Conservation (phyloP, 2,888 invertebrate species). For the Psylliodes chrysocephalus region DNA sequence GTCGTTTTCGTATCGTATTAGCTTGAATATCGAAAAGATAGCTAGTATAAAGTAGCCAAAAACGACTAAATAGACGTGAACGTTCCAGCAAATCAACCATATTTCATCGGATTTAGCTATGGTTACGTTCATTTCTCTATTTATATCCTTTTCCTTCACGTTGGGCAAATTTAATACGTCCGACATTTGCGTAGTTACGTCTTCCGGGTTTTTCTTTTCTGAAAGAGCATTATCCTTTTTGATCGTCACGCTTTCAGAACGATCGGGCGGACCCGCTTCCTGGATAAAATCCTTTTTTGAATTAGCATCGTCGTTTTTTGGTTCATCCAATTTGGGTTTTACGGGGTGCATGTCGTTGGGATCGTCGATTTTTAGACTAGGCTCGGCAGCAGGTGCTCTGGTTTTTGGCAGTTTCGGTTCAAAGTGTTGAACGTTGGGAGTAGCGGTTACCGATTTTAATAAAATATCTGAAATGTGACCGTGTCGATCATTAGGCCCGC, state of each 20-base stretch:
- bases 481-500: slow-evolving; percentile 86
- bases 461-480: slow-evolving; percentile 84
- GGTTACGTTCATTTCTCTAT: slow-evolving; percentile 54
- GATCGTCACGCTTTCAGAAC: slow-evolving; percentile 59
- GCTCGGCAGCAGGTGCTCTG: slow-evolving; percentile 52
- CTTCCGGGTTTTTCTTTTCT: slow-evolving; percentile 49
- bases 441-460: slow-evolving; percentile 73
- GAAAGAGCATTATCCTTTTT: slow-evolving; percentile 54
- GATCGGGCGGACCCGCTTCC: slow-evolving; percentile 50
- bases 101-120: slow-evolving; percentile 65
- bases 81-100: slow-evolving; percentile 90
- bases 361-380: slow-evolving; percentile 53
- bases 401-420: slow-evolving; percentile 56
- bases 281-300: slow-evolving; percentile 49
- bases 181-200: slow-evolving; percentile 61
- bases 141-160: slow-evolving; percentile 64
- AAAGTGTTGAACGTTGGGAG: slow-evolving; percentile 56
- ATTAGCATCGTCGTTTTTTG: slow-evolving; percentile 46
- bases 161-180: slow-evolving; percentile 71
- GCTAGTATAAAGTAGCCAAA: slow-evolving; percentile 86
- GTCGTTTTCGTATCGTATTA: slow-evolving; percentile 86
- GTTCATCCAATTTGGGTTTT: slow-evolving; percentile 39
- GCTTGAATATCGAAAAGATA: slow-evolving; percentile 85
- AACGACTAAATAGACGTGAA: slow-evolving; percentile 89
- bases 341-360: slow-evolving; percentile 35